A percentile compares a stretch with the other conserved stretches of the same genome.
Evolutionary conservation across 2,888 invertebrate genomes (phyloP).

Genomic region (Mythimna albipuncta): DNA sequence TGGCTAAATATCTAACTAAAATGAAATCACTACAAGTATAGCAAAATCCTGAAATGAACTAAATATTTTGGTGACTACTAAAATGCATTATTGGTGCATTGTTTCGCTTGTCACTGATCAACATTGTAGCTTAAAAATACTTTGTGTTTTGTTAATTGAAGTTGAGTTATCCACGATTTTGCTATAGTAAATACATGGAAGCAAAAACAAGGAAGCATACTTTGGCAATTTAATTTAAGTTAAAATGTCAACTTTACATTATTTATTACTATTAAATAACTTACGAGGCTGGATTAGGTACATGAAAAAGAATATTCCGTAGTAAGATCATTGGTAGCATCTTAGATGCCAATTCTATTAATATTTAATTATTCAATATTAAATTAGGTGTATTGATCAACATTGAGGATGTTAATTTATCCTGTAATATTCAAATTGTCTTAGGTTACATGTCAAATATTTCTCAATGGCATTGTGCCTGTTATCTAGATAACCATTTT

Average conservation of each 20-base stretch:
- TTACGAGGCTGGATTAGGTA: constrained; percentile 50
- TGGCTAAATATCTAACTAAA: constrained; percentile 68
- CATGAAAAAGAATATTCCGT: constrained; percentile 8
- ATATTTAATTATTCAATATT: background rate
- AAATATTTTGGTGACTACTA: background rate
- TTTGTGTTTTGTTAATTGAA: background rate
- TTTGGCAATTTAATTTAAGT: constrained; percentile 45
- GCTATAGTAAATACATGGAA: constrained; percentile 57
- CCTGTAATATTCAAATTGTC: background rate
- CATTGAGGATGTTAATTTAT: background rate
- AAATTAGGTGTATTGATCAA: constrained; percentile 1
- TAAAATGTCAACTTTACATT: constrained; percentile 37
- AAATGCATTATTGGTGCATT: too few relatives aligned
- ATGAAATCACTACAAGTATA: constrained; percentile 42
- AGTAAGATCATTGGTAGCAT: constrained; percentile 6
- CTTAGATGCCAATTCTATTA: background rate
- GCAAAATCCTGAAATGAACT: constrained; percentile 44
- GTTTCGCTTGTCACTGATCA: background rate
- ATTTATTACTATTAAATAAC: constrained; percentile 24
- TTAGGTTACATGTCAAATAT: constrained; percentile 12
- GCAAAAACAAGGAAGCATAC: constrained; percentile 63
- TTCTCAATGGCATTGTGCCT: background rate
- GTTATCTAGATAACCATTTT: background rate
- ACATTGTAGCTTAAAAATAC: background rate
- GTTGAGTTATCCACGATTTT: constrained; percentile 46